A percentile compares a stretch with the other conserved stretches of the same genome.
Conservation (phyloP, 2,888 invertebrate species). For the Cheiracanthium punctorium region DNA sequence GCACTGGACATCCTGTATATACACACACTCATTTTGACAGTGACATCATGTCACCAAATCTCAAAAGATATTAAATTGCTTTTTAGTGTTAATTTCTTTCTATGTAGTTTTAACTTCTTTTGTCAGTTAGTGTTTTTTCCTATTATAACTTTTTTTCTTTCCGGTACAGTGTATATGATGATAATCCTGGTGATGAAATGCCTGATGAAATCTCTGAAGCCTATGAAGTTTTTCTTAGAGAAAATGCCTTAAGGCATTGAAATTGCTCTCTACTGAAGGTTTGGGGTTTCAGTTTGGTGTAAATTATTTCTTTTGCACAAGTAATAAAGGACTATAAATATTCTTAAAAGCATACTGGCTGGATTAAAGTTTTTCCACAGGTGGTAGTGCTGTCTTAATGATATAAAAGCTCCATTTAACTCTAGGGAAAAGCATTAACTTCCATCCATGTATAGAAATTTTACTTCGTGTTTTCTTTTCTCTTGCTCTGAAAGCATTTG, state of each 20-base stretch:
- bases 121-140: background rate
- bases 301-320: slow-evolving; percentile 64
- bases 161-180: slow-evolving; percentile 46
- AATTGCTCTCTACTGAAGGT: slow-evolving; percentile 17
- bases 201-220: slow-evolving; percentile 81
- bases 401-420: slow-evolving; percentile 33
- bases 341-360: slow-evolving; percentile 49
- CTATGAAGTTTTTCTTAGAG: slow-evolving; percentile 79
- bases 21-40: too few species aligned
- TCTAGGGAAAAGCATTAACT: slow-evolving; percentile 47
- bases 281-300: slow-evolving; percentile 56
- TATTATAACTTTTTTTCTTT: slow-evolving; percentile 32
- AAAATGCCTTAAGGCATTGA: slow-evolving; percentile 65
- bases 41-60: too few species aligned
- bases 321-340: slow-evolving; percentile 51
- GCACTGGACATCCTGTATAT: too few species aligned
- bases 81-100: background rate
- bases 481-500: slow-evolving; percentile 67
- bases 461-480: slow-evolving; percentile 23
- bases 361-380: slow-evolving; percentile 46
- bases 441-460: slow-evolving; percentile 63
- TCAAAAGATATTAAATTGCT: background rate
- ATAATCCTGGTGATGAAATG: slow-evolving; percentile 77
- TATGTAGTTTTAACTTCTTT: background rate
- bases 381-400: slow-evolving; percentile 32